phyloP scores from a whole-genome alignment of 2,888 invertebrate species.

The Megamerina dolium region DNA sequence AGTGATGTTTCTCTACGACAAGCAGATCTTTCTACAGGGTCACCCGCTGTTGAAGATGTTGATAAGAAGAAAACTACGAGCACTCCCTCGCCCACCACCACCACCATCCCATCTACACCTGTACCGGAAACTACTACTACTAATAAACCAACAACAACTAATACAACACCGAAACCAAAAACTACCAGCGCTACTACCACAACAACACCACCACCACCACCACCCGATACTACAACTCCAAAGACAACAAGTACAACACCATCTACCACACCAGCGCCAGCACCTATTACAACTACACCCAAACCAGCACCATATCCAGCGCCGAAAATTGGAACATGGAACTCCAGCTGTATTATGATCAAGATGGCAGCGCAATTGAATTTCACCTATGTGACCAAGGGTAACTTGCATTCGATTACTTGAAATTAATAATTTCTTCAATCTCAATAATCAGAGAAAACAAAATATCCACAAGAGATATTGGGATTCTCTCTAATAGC shows the following conservation, averaged over 20 bases:
- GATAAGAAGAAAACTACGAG: constrained; percentile 12
- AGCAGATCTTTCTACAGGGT: too few species aligned
- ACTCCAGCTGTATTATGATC: constrained; percentile 59
- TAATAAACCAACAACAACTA: constrained; percentile 3
- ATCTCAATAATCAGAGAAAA: too few species aligned
- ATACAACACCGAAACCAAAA: constrained; percentile 12
- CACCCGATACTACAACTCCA: constrained; percentile 25
- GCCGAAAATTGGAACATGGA: constrained; percentile 53
- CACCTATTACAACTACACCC: constrained; percentile 37
- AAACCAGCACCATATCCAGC: constrained; percentile 42
- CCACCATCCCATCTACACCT: neutral
- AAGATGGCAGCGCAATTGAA: constrained; percentile 63
- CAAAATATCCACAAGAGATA: too few species aligned
- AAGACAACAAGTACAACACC: constrained; percentile 45
- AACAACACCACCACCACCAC: constrained; percentile 17
- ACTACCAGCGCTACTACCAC: constrained; percentile 12
- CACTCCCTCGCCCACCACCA: constrained; percentile 1
- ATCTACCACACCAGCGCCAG: constrained; percentile 40
- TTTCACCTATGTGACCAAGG: constrained; percentile 48
- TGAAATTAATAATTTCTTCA: too few species aligned
- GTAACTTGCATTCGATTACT: too few species aligned
- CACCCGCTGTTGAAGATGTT: constrained; percentile 10
- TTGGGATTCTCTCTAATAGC: too few species aligned
- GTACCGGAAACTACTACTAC: constrained; percentile 10
- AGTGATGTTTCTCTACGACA: too few species aligned